These are phyloP conservation scores for Triops longicaudatus DNA, from an alignment of 1,140 invertebrate genomes.

Conservation along the genomic window DNA sequence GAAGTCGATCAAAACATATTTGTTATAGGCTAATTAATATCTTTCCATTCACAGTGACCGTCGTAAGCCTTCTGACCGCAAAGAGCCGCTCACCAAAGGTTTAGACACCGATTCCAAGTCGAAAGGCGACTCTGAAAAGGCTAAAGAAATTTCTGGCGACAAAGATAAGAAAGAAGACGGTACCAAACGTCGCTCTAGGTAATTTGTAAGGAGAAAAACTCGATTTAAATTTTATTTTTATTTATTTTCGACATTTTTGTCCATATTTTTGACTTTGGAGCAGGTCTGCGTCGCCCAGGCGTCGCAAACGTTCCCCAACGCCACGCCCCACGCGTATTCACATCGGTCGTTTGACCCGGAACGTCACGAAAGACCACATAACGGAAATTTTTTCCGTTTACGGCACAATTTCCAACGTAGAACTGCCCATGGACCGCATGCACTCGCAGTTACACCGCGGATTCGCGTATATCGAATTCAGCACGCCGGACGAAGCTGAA, in stretches of 20 bases:
- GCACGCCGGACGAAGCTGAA: conserved; percentile 87
- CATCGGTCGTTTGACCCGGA: conserved; percentile 80
- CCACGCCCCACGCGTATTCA: conserved; percentile 84
- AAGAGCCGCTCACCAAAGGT: not conserved
- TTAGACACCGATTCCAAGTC: not conserved
- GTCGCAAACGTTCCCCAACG: conserved; percentile 69
- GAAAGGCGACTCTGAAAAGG: conserved; percentile 13
- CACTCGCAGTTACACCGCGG: conserved; percentile 78
- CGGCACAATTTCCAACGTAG: conserved; percentile 79
- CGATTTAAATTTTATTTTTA: too few species aligned
- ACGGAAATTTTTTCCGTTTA: conserved; percentile 91
- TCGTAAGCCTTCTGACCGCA: conserved; percentile 41
- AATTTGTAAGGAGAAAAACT: conserved; percentile 28
- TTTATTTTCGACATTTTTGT: too few species aligned
- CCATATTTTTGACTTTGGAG: too few species aligned
- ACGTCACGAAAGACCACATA: conserved; percentile 88
- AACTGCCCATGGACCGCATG: conserved; percentile 76
- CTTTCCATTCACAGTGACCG: conserved; percentile 43
- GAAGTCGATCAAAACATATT: too few species aligned
- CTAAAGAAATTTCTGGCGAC: conserved; percentile 10
- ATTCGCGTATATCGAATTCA: conserved; percentile 92
- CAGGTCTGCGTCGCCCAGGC: conserved; percentile 44
- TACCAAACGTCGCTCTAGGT: not conserved
- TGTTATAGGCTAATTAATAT: too few species aligned
- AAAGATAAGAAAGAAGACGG: conserved; percentile 20